Percentiles rank a stretch among this genome's conserved stretches.
Conservation (phyloP, 2,888 invertebrate genomes). For the Synanthedon andrenaeformis region DNA sequence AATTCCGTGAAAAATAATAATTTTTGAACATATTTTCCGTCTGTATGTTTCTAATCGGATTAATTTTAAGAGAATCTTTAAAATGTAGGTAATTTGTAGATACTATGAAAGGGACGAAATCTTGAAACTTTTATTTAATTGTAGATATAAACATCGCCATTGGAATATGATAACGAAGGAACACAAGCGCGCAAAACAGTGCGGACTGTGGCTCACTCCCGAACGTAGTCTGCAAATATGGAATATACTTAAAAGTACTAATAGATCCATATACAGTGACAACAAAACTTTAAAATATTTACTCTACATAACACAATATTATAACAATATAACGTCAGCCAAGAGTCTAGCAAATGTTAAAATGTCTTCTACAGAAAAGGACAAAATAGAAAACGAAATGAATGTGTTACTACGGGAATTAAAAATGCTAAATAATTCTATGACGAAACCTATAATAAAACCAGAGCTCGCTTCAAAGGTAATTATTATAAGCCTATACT, state of each 20-base stretch:
- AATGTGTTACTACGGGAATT: slow-evolving; percentile 21
- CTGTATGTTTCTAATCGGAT: no score
- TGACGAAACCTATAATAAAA: slow-evolving; percentile 17
- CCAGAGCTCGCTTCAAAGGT: slow-evolving; percentile 26
- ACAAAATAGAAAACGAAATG: slow-evolving; percentile 30
- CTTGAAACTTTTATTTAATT: no score
- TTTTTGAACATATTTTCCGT: no score
- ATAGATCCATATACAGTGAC: slow-evolving; percentile 27
- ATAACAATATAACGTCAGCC: slow-evolving; percentile 14
- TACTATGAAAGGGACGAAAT: no score
- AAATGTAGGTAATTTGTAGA: no score
- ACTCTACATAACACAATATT: slow-evolving; percentile 39
- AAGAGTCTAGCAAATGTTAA: slow-evolving; percentile 3
- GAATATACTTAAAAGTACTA: slow-evolving; percentile 32
- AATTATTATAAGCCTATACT: no score
- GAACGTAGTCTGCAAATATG: slow-evolving; percentile 45
- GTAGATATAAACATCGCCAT: slow-evolving; percentile 42
- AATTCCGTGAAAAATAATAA: no score
- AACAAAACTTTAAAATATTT: slow-evolving; percentile 29
- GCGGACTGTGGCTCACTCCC: slow-evolving; percentile 38
- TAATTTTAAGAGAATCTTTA: no score
- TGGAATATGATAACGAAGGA: slow-evolving; percentile 54
- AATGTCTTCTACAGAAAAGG: slow-evolving; percentile 28
- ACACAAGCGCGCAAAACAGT: slow-evolving; percentile 24
- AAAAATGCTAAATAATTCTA: slow-evolving; percentile 14